Base-by-base conservation (phyloP, 2,113 vertebrate species). In the Percopsis transmontana region DNA sequence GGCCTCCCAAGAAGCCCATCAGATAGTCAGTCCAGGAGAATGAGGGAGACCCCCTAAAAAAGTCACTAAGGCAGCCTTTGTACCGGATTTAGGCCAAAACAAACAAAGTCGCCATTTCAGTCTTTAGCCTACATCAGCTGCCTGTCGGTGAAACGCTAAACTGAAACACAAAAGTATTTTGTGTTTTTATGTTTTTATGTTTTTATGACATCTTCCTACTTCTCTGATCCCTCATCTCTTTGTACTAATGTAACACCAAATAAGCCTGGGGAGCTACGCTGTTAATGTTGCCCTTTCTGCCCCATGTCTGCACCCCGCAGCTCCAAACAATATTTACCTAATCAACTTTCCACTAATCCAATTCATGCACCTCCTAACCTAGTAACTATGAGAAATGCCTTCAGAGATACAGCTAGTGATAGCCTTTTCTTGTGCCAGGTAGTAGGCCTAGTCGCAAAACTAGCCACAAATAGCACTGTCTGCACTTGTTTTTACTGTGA, bases 41-140 rank as follows among this genome's bases (percentile, higher is more conserved):
- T 23, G 58, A 23, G 47, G 21, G 38, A 15, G 19, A 41, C 42
- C 16, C 19, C 44, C 23, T 1, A 53, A n/a, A 78, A 83, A 85
- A 70, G 69, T 80, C 77, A 80, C 52, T 66, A 59, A 72, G 74
- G 20, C 58, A 13, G 13, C 27, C 70, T 75, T 74, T 85, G 73
- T 83, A 42, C 48, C n/a, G 20, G 20, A 63, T 63, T 10, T 2
- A 2, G 38, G 70, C 68, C 67, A 76, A 77, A 81, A 84, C 72
- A 84, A 79, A 87, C 76, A 72, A n/a, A 40, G 62, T 76, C 75
- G 81, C 85, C 77, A 71, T 62, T 9, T 9, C 52, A 33, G 27
- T 11, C 42, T 45, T 45, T 45, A 41, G 5, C 12, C 12, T 41
- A 20, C 19, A 19, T 52, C 10, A 4, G 20, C 2, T 52, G 19